Evolutionary conservation across 2,797 vertebrate species (phyloP).

Genomic region (Catostomus latipinnis): DNA sequence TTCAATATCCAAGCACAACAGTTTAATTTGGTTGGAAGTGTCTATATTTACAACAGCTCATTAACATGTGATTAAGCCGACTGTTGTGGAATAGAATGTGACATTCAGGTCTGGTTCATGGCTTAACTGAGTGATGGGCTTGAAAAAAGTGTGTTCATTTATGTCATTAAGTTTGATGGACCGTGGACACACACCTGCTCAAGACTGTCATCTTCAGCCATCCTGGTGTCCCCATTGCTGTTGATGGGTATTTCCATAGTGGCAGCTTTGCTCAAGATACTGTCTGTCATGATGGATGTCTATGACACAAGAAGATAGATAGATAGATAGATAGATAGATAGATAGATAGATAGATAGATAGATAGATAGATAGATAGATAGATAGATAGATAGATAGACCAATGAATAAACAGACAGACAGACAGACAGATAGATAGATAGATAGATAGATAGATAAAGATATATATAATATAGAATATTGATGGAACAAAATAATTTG

Average conservation of each 20-base stretch:
- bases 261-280: slow-evolving; percentile 94
- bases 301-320: neutral
- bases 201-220: slow-evolving; percentile 89
- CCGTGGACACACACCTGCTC: slow-evolving; percentile 84
- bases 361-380: neutral
- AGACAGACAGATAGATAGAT: neutral
- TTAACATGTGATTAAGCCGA: slow-evolving; percentile 1
- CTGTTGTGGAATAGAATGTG: neutral
- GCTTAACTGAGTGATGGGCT: neutral
- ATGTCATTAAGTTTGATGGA: neutral
- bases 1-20: neutral
- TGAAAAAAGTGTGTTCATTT: neutral
- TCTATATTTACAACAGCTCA: slow-evolving; percentile 26
- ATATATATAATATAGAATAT: neutral
- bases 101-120: neutral
- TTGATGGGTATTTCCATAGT: slow-evolving; percentile 99
- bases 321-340: neutral
- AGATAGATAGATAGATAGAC: neutral
- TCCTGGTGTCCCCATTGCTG: slow-evolving; percentile 90
- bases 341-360: neutral
- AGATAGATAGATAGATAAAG: neutral
- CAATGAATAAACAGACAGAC: no score
- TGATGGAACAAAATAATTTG: no score
- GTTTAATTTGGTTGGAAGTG: neutral
- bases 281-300: slow-evolving; percentile 86